A percentile compares a stretch with the other conserved stretches of the same genome.
Conservation (phyloP, 2,888 invertebrate genomes). For the Dryocosmus kuriphilus region DNA sequence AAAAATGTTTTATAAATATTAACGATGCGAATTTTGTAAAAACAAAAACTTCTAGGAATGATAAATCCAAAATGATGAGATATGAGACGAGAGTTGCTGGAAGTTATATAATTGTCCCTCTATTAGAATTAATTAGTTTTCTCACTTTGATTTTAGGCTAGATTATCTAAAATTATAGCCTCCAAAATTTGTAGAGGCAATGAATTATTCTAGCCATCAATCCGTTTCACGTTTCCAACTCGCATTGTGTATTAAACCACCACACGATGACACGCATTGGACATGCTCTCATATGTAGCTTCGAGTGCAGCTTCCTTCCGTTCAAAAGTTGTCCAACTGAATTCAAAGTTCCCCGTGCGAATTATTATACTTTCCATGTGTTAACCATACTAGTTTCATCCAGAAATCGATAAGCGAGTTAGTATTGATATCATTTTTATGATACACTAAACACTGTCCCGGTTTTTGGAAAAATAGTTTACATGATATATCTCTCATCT, state of each 20-base stretch:
- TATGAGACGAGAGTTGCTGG: too few species aligned
- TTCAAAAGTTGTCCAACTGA: constrained; percentile 24
- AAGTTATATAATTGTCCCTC: background rate
- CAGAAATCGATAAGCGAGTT: background rate
- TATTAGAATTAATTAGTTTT: background rate
- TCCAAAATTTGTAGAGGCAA: constrained; percentile 13
- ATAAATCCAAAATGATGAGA: too few species aligned
- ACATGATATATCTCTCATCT: too few species aligned
- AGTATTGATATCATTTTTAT: background rate
- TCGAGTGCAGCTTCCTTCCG: constrained; percentile 39
- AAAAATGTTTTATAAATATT: too few species aligned
- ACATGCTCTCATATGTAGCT: constrained; percentile 35
- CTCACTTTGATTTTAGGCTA: background rate
- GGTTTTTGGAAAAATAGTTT: too few species aligned
- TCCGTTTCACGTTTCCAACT: constrained; percentile 34
- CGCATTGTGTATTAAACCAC: constrained; percentile 33
- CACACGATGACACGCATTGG: constrained; percentile 28
- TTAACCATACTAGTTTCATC: background rate
- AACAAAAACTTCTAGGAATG: too few species aligned
- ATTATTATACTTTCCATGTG: constrained; percentile 6
- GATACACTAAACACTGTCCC: background rate
- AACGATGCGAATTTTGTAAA: too few species aligned
- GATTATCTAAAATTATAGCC: background rate
- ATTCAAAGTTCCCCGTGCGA: background rate
- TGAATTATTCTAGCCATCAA: constrained; percentile 27